phyloP scores from a whole-genome alignment of 2,888 invertebrate genomes.

The Phengaris arion region DNA sequence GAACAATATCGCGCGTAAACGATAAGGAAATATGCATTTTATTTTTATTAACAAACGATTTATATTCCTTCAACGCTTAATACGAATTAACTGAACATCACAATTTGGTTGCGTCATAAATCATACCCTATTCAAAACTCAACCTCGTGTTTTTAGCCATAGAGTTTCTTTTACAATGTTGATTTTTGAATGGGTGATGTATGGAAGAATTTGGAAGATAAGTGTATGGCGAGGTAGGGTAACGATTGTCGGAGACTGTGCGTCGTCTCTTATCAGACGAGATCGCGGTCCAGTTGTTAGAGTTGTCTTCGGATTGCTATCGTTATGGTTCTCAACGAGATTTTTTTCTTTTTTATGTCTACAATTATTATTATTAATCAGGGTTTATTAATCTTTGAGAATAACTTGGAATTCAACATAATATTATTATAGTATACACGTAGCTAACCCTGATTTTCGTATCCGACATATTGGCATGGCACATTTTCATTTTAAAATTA shows the following conservation, averaged over 20 bases:
- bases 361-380: neutral
- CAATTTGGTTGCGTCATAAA: constrained; percentile 33
- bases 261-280: constrained; percentile 17
- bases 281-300: constrained; percentile 17
- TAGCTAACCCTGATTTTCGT: neutral
- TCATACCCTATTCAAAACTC: constrained; percentile 19
- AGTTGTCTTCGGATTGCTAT: constrained; percentile 14
- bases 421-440: no score
- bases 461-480: neutral
- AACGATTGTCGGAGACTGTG: constrained; percentile 10
- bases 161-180: constrained; percentile 3
- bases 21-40: constrained; percentile 41
- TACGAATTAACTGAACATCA: constrained; percentile 33
- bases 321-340: constrained; percentile 10
- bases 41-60: constrained; percentile 32
- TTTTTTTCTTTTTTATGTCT: neutral
- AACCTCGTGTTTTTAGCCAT: neutral
- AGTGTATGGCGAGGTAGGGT: constrained; percentile 17
- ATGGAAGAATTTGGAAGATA: constrained; percentile 24
- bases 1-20: constrained; percentile 46
- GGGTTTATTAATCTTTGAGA: neutral
- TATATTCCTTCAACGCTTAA: constrained; percentile 29
- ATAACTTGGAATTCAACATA: no score
- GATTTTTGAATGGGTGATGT: constrained; percentile 20
- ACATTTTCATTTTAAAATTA: neutral